Percentiles rank a stretch among this genome's conserved stretches.
Conservation (phyloP, 2,113 vertebrate species). For the Bagarius yarrelli region DNA sequence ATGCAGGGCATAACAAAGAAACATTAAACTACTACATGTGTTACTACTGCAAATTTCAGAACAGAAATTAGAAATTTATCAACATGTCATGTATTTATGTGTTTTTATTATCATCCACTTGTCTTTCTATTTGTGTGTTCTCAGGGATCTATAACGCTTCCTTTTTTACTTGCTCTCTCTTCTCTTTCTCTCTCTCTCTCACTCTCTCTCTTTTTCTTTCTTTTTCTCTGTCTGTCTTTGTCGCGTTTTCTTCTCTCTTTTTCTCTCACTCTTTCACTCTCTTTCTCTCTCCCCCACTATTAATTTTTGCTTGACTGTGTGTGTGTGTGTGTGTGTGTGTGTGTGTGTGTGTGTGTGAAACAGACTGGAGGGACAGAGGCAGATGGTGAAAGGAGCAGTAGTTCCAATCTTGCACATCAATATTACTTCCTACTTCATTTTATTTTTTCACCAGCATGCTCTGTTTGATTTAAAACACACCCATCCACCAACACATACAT, state of each 20-base stretch:
- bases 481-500: not conserved
- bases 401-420: slow-evolving; percentile 14
- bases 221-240: not conserved
- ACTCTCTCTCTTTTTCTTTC: not conserved
- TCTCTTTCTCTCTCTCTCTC: not conserved
- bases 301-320: not conserved
- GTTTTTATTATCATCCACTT: too few relatives aligned
- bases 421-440: slow-evolving; percentile 3
- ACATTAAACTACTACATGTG: too few relatives aligned
- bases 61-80: too few relatives aligned
- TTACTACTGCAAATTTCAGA: too few relatives aligned
- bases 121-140: too few relatives aligned
- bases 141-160: too few relatives aligned
- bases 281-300: not conserved
- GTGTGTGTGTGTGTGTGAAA: not conserved
- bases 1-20: too few relatives aligned
- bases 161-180: too few relatives aligned
- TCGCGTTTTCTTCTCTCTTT: too few relatives aligned
- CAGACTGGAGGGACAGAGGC: not conserved
- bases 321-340: slow-evolving; percentile 11
- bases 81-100: too few relatives aligned
- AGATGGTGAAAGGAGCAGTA: slow-evolving; percentile 11
- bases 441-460: not conserved
- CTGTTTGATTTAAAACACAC: not conserved
- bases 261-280: not conserved